Percentiles rank a stretch among this genome's conserved stretches.
Evolutionary conservation across 2,797 vertebrate genomes (phyloP).

Genomic region (Clarias pachynema): DNA sequence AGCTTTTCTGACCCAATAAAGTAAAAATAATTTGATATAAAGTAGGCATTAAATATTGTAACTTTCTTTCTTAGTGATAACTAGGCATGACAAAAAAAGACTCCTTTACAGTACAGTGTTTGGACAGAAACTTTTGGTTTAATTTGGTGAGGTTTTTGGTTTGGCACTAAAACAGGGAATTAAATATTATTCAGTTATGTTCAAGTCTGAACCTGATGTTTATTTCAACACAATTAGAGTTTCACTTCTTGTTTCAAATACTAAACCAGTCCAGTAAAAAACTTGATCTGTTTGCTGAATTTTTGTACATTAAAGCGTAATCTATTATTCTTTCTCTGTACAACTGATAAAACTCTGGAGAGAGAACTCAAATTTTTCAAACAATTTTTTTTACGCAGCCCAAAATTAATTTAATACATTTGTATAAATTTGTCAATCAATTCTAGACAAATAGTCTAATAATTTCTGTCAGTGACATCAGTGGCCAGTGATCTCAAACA

Average conservation of each 20-base stretch:
- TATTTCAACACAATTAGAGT: neutral
- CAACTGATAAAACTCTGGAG: conserved; percentile 96
- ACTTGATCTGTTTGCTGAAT: conserved; percentile 82
- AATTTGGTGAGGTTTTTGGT: neutral
- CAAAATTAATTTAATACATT: conserved; percentile 14
- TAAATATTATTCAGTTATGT: neutral
- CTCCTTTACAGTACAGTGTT: too few relatives aligned
- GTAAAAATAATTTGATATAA: too few relatives aligned
- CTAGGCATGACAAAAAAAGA: too few relatives aligned
- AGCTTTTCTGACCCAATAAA: too few relatives aligned
- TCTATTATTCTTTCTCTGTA: conserved; percentile 91
- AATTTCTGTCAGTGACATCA: neutral
- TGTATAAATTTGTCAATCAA: neutral
- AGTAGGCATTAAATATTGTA: too few relatives aligned
- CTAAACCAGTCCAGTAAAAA: conserved; percentile 61
- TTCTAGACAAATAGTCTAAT: neutral
- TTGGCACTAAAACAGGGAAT: neutral
- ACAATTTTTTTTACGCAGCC: neutral
- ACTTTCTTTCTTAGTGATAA: too few relatives aligned
- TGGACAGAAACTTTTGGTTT: neutral
- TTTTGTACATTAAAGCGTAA: conserved; percentile 83
- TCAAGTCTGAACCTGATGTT: neutral
- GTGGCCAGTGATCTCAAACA: neutral
- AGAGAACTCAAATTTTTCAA: conserved; percentile 90
- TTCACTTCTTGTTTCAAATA: neutral